A percentile compares a stretch with the other conserved stretches of the same genome.
Evolutionary conservation across 2,113 vertebrate species (phyloP).

Genomic region (Cyphomyrus discorhynchus): DNA sequence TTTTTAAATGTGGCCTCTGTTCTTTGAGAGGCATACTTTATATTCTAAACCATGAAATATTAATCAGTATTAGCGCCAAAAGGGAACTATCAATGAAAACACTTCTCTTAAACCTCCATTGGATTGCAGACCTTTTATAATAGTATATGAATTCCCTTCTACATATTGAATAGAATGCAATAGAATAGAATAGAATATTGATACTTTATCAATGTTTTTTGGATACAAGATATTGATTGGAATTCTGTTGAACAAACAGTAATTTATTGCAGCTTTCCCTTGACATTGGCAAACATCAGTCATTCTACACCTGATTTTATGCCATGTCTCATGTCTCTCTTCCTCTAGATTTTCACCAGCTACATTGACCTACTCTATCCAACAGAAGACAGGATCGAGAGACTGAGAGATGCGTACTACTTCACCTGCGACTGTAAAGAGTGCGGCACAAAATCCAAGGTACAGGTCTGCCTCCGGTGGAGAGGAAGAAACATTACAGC

Average conservation of each 20-base stretch:
- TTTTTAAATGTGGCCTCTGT: background rate
- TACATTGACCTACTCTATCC: constrained; percentile 94
- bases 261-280: background rate
- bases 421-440: constrained; percentile 85
- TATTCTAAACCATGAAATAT: background rate
- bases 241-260: background rate
- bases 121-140: background rate
- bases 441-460: constrained; percentile 75
- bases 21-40: background rate
- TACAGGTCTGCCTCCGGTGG: constrained; percentile 38
- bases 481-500: background rate
- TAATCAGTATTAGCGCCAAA: background rate
- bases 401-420: constrained; percentile 79
- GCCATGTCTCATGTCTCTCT: constrained; percentile 7
- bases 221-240: background rate
- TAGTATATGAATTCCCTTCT: background rate
- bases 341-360: constrained; percentile 79
- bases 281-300: background rate
- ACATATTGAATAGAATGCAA: background rate
- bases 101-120: background rate
- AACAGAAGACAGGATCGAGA: constrained; percentile 81
- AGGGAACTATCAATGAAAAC: background rate
- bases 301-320: background rate
- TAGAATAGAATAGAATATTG: background rate
- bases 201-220: background rate